Percentiles rank a stretch among this genome's conserved stretches.
Evolutionary conservation across 2,888 invertebrate species (phyloP).

Genomic region (Alloplasta piceator): DNA sequence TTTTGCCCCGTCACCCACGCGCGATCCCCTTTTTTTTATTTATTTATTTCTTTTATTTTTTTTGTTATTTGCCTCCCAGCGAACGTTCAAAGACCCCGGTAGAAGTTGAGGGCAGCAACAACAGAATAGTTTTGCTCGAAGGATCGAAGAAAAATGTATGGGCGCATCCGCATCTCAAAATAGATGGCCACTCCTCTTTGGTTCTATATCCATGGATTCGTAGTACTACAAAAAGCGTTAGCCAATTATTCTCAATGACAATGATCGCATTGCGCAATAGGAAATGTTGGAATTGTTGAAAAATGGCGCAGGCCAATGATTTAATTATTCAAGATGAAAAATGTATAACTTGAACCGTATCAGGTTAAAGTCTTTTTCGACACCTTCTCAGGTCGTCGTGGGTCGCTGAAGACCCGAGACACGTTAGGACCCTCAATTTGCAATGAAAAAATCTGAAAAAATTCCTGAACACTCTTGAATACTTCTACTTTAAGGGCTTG

Average conservation of each 20-base stretch:
- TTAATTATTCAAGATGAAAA: too few species aligned
- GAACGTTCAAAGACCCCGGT: conserved; percentile 63
- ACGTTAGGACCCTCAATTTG: too few species aligned
- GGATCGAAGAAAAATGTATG: conserved; percentile 53
- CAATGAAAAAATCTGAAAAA: too few species aligned
- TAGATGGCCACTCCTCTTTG: conserved; percentile 25
- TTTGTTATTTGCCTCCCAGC: conserved; percentile 9
- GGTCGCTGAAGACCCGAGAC: too few species aligned
- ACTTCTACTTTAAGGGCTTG: too few species aligned
- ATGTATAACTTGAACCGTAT: too few species aligned
- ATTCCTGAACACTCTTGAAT: too few species aligned
- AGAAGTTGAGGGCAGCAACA: conserved; percentile 16
- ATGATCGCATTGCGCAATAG: conserved; percentile 13
- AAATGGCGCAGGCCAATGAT: too few species aligned
- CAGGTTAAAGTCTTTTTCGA: too few species aligned
- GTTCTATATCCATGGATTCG: conserved; percentile 4
- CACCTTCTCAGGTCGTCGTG: too few species aligned
- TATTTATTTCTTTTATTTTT: conserved; percentile 14
- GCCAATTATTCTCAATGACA: conserved; percentile 5
- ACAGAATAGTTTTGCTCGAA: conserved; percentile 34
- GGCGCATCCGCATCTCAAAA: conserved; percentile 58
- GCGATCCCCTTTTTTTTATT: conserved; percentile 25
- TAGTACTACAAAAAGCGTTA: conserved; percentile 1
- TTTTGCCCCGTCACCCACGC: conserved; percentile 52
- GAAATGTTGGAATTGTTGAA: neutral